A percentile compares a stretch with the other conserved stretches of the same genome.
These are phyloP conservation scores for Catharus minimus DNA, from an alignment of 2,113 vertebrate species.

Conservation along the genomic window DNA sequence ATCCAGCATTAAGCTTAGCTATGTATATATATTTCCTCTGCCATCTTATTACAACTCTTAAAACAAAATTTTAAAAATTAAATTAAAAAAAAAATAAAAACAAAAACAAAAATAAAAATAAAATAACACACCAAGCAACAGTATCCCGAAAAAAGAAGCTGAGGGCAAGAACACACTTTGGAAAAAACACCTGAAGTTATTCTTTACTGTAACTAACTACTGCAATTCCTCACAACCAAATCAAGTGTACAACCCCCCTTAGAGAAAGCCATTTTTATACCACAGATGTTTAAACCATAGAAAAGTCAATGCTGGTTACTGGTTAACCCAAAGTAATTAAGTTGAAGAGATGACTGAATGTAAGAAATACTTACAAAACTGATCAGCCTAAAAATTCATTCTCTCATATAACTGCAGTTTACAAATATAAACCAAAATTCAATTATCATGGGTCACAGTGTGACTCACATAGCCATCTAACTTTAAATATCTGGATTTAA, in stretches of 20 bases:
- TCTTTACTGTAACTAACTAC: not conserved
- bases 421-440: slow-evolving; percentile 17
- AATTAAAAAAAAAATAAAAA: not conserved
- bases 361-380: not conserved
- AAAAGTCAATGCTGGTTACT: not conserved
- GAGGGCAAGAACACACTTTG: not conserved
- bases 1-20: not conserved
- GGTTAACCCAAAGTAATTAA: not conserved
- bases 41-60: not conserved
- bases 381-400: not conserved
- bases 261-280: not conserved
- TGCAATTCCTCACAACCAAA: not conserved
- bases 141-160: not conserved
- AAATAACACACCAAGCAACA: not conserved
- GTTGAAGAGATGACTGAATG: not conserved
- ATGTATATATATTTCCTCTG: not conserved
- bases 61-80: not conserved
- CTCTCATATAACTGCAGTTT: not conserved
- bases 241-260: not conserved
- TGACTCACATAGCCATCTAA: not conserved
- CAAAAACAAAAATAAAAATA: not conserved
- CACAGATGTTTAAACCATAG: not conserved
- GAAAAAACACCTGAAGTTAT: not conserved
- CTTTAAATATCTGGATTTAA: not conserved
- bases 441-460: not conserved